Percentiles rank a stretch among this genome's conserved stretches.
phyloP scores from a whole-genome alignment of 1,140 invertebrate species.

The Lepidostoma basale region DNA sequence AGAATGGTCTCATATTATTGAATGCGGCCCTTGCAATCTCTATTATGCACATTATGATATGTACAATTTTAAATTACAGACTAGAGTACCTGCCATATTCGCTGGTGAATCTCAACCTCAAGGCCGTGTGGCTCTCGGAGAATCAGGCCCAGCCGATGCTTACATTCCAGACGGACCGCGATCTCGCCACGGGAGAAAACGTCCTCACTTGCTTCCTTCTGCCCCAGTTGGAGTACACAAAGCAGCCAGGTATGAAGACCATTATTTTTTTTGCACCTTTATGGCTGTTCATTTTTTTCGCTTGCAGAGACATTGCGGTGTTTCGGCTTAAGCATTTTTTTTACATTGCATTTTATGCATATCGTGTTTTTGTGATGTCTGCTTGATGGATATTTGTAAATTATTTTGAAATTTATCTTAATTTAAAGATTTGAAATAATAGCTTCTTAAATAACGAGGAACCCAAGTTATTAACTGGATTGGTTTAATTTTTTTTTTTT shows the following conservation, averaged over 20 bases:
- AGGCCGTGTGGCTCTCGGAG: constrained; percentile 98
- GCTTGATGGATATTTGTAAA: too few species aligned
- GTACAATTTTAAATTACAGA: constrained; percentile 62
- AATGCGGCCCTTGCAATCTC: too few species aligned
- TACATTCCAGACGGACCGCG: constrained; percentile 95
- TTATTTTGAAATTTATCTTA: too few species aligned
- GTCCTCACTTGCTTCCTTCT: constrained; percentile 98
- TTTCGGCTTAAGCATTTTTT: constrained; percentile 33
- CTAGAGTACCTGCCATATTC: constrained; percentile 95
- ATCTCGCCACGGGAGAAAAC: constrained; percentile 86
- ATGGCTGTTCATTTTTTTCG: constrained; percentile 17
- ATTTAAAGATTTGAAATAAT: too few species aligned
- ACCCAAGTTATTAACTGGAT: too few species aligned
- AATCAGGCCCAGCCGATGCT: constrained; percentile 99
- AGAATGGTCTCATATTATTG: too few species aligned
- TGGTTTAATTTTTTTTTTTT: too few species aligned
- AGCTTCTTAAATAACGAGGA: too few species aligned
- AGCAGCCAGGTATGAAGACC: constrained; percentile 65
- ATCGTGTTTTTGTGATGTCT: constrained; percentile 33
- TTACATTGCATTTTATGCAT: constrained; percentile 43
- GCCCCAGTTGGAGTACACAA: constrained; percentile 87
- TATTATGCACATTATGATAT: neutral
- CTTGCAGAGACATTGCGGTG: constrained; percentile 19
- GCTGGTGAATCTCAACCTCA: constrained; percentile 93
- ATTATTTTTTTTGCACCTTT: neutral